These are phyloP conservation scores for Spermophilus dauricus DNA, from an alignment of 2,113 vertebrate genomes.

Conservation along the genomic window DNA sequence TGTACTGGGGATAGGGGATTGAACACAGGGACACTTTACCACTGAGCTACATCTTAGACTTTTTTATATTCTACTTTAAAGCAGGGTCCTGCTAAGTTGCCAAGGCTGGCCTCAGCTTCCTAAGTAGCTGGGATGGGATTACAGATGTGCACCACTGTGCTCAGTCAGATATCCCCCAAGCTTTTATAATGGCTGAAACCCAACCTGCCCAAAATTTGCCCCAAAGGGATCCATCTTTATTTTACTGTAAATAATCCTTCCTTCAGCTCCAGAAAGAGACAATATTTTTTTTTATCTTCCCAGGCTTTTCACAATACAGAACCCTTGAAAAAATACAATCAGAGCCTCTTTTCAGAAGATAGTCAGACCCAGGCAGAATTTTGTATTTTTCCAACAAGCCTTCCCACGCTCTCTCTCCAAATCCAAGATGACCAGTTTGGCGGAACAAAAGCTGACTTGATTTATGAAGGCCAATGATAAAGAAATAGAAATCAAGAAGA, in stretches of 20 bases:
- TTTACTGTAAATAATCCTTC: background rate
- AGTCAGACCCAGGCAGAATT: background rate
- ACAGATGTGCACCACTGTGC: background rate
- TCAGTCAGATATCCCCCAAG: background rate
- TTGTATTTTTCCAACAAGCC: background rate
- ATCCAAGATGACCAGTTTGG: conserved; percentile 5
- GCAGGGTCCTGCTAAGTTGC: background rate
- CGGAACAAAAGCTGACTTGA: background rate
- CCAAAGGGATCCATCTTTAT: background rate
- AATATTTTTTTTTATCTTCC: background rate
- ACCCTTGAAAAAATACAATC: conserved; percentile 9
- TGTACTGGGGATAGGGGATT: too few relatives aligned
- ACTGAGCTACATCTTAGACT: too few relatives aligned
- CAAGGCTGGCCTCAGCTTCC: background rate
- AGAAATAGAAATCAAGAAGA: background rate
- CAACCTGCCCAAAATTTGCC: background rate
- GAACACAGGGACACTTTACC: too few relatives aligned
- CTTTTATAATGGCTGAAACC: background rate
- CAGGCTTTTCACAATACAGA: background rate
- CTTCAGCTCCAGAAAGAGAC: background rate
- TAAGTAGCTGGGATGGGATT: background rate
- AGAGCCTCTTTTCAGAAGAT: background rate
- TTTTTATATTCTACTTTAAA: background rate
- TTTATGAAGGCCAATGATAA: background rate
- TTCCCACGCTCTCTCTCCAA: background rate